Conservation (phyloP, 2,797 vertebrate genomes). For the Brachymystax lenok region DNA sequence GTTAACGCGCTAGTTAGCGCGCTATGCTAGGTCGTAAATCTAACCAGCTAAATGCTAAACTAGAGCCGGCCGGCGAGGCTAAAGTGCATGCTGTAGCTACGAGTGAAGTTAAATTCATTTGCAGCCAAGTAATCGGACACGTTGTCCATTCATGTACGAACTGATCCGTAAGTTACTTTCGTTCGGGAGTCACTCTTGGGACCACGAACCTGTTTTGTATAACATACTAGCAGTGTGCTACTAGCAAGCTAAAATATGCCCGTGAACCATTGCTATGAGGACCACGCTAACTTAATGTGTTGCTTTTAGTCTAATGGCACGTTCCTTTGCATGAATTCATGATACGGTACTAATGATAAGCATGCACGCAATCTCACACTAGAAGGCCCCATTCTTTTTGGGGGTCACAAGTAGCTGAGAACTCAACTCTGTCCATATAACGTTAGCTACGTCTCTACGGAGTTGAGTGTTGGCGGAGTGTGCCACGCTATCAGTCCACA, state of each 20-base stretch:
- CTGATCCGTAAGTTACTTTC: background rate
- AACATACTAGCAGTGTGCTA: background rate
- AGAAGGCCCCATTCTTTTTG: no score
- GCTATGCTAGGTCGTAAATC: background rate
- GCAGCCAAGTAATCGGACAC: background rate
- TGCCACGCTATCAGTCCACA: no score
- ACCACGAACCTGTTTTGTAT: background rate
- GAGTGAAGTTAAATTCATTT: background rate
- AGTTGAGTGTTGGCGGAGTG: no score
- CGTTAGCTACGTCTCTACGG: no score
- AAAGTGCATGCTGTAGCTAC: background rate
- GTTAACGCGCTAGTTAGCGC: background rate
- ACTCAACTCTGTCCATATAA: no score
- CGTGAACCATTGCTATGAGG: background rate
- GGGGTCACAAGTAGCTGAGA: no score
- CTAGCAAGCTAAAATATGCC: background rate
- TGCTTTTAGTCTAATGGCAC: background rate
- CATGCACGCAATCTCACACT: no score
- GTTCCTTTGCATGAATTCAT: background rate
- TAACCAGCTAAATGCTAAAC: background rate
- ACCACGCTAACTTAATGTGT: background rate
- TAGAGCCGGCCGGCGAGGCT: background rate
- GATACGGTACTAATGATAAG: background rate
- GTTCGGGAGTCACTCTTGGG: background rate
- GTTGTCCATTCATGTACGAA: background rate